These are phyloP conservation scores for Coremacera marginata DNA, from an alignment of 2,888 invertebrate genomes.

Conservation along the genomic window DNA sequence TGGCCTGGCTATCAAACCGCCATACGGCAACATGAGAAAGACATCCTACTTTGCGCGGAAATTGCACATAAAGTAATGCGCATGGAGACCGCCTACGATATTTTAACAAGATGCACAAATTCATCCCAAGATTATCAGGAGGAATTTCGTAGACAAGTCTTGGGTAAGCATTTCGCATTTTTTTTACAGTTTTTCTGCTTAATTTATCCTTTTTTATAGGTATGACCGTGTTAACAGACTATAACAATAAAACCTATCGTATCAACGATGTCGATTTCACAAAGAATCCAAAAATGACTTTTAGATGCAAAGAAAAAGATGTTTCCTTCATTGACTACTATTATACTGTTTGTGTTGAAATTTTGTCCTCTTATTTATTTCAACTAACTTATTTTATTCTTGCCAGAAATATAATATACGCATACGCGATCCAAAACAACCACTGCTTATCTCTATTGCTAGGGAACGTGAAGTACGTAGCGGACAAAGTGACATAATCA, in stretches of 20 bases:
- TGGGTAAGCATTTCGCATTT: constrained; percentile 64
- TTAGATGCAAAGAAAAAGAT: constrained; percentile 74
- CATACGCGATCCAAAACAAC: constrained; percentile 78
- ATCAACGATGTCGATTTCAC: constrained; percentile 82
- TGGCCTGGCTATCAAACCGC: constrained; percentile 90
- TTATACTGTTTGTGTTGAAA: constrained; percentile 67
- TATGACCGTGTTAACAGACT: constrained; percentile 77
- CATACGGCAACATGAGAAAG: constrained; percentile 84
- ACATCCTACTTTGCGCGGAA: constrained; percentile 83
- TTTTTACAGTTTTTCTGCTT: no score
- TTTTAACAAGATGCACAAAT: constrained; percentile 72
- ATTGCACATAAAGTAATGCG: constrained; percentile 88
- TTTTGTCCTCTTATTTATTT: not conserved
- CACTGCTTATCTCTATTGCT: constrained; percentile 81
- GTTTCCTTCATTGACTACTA: constrained; percentile 79
- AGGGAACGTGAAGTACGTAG: constrained; percentile 77
- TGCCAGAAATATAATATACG: constrained; percentile 77
- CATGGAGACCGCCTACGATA: constrained; percentile 79
- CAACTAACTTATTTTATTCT: not conserved
- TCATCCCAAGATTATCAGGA: constrained; percentile 72
- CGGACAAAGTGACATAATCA: constrained; percentile 75
- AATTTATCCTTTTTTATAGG: constrained; percentile 48
- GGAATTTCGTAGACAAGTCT: constrained; percentile 71
- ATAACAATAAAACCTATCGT: constrained; percentile 76
- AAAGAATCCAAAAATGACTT: constrained; percentile 74